Conservation (phyloP, 2,113 vertebrate species). For the Aythya baeri region DNA sequence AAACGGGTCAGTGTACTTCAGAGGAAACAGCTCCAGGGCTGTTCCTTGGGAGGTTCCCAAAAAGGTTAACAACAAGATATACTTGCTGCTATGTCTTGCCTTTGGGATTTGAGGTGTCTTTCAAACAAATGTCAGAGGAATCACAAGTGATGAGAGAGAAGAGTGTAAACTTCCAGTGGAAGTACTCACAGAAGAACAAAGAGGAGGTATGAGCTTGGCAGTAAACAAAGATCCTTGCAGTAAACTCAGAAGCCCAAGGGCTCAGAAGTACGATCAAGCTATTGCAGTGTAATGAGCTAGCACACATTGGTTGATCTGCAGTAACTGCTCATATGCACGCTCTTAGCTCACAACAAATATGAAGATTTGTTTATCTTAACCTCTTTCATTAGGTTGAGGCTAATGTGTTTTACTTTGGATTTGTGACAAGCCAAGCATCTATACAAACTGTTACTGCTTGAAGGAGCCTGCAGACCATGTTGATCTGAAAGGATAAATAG, state of each 20-base stretch:
- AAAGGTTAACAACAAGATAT: neutral
- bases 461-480: neutral
- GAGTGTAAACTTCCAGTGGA: neutral
- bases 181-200: neutral
- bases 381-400: neutral
- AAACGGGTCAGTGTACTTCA: constrained; percentile 13
- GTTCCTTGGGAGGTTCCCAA: neutral
- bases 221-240: neutral
- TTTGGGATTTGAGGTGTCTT: neutral
- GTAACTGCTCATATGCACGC: rapidly evolving
- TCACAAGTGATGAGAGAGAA: neutral
- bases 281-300: neutral
- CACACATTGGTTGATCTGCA: neutral
- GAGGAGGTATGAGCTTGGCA: neutral
- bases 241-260: neutral
- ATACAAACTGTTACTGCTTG: neutral
- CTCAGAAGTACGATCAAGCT: neutral
- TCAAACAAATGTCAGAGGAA: neutral
- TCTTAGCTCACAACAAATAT: neutral
- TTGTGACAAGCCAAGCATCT: neutral
- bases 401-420: neutral
- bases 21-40: neutral
- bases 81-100: neutral
- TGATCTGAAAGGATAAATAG: neutral
- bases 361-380: neutral